Evolutionary conservation across 2,888 invertebrate species (phyloP).

Genomic region (Listrodromus nycthemerus): DNA sequence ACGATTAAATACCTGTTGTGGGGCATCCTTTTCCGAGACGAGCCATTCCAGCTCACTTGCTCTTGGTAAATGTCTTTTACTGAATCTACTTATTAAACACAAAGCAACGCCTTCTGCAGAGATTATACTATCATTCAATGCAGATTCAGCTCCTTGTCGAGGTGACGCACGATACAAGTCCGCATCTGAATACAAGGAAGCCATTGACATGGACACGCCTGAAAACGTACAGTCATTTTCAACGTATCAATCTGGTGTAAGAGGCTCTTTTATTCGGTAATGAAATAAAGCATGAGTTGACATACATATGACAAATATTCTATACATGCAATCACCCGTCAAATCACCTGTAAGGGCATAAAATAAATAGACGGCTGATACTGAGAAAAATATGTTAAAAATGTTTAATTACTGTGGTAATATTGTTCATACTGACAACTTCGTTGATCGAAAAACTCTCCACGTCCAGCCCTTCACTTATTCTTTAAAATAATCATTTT

Average conservation of each 20-base stretch:
- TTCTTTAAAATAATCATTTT: too few relatives aligned
- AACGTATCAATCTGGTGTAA: background rate
- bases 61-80: slow-evolving; percentile 90
- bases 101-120: slow-evolving; percentile 93
- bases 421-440: too few relatives aligned
- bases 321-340: too few relatives aligned
- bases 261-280: too few relatives aligned
- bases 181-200: slow-evolving; percentile 87
- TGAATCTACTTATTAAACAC: slow-evolving; percentile 91
- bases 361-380: too few relatives aligned
- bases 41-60: slow-evolving; percentile 93
- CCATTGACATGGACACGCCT: slow-evolving; percentile 88
- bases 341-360: too few relatives aligned
- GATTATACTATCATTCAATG: slow-evolving; percentile 84
- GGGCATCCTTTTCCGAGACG: slow-evolving; percentile 91
- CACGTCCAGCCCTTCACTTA: too few relatives aligned
- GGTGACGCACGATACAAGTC: slow-evolving; percentile 83
- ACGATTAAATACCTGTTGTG: slow-evolving; percentile 86
- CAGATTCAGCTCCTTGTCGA: slow-evolving; percentile 84
- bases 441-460: too few relatives aligned
- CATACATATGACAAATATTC: too few relatives aligned
- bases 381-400: too few relatives aligned
- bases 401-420: too few relatives aligned
- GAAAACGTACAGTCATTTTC: slow-evolving; percentile 31
- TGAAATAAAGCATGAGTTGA: too few relatives aligned